phyloP scores from a whole-genome alignment of 2,113 vertebrate genomes.

The Neofelis nebulosa region DNA sequence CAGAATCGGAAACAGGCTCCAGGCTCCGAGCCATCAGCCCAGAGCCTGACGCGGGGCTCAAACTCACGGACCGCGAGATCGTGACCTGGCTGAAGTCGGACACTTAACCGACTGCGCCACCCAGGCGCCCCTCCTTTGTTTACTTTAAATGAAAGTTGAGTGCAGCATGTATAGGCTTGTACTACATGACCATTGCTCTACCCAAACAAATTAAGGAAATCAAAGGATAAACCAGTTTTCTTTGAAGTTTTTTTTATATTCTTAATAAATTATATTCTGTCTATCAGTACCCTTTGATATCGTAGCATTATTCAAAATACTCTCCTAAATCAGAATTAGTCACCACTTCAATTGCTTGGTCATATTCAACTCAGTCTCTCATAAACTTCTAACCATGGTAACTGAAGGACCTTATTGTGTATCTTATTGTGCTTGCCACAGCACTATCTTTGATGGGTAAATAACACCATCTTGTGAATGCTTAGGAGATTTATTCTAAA shows the following conservation, averaged over 20 bases:
- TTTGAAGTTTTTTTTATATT: not conserved
- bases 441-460: not conserved
- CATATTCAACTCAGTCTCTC: not conserved
- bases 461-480: not conserved
- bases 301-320: not conserved
- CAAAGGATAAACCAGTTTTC: not conserved
- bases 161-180: not conserved
- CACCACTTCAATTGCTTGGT: not conserved
- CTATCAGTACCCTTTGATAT: not conserved
- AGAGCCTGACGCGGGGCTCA: too few species aligned
- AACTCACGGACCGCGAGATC: too few species aligned
- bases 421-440: not conserved
- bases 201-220: not conserved
- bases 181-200: not conserved
- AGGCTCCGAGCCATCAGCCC: too few species aligned
- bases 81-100: too few species aligned
- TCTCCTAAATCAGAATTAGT: not conserved
- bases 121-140: too few species aligned
- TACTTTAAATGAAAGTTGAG: not conserved
- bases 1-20: too few species aligned
- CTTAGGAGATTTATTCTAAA: not conserved
- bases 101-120: too few species aligned
- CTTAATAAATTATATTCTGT: not conserved
- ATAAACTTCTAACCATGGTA: not conserved
- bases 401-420: not conserved